Evolutionary conservation across 1,140 invertebrate species (phyloP), one percentile per base, ranked within the genome.

Genomic region (Aphaenogaster rudis): DNA sequence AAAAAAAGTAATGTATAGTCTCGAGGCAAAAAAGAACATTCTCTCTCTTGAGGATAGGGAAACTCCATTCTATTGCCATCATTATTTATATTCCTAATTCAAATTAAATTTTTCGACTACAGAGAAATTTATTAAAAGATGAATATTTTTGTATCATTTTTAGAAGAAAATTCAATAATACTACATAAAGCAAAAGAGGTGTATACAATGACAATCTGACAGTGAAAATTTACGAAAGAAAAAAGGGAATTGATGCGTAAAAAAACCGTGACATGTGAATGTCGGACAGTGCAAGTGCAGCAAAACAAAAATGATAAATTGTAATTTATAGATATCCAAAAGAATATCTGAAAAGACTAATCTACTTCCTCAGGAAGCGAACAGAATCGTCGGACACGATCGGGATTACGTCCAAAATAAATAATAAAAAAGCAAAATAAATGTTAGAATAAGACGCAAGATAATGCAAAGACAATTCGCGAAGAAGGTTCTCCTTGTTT

Each of bases 401-500:
- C 36, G 39, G 7, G 28, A n/a, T 28, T 15, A 59, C 13, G 11
- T 50, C 9, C 39, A 67, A 39, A 61, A 76, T 50, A 69, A 76
- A 59, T 52, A 78, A 82, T 69, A 48, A 69, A 63, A 36, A 84
- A 57, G 61, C 72, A 54, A 87, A 72, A 85, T 57, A n/a, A 45
- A 61, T 59, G 52, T 72, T 72, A 33, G 28, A 71, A 59, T 0
- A 33, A 59, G 28, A 4, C 39, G 21, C 50, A 74, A 59, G 42
- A 48, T 72, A 59, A 82, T 82, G 15, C 21, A 6, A 59, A 36
- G 15, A 66, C 28, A 71, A 33, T 76, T 69, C 54, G 52, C 54
- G 52, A 85, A 71, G 13, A 74, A 64, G 36, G 3, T 50, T 64
- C 3, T 42, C 5, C 42, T 79, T 0, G 6, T 45, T 76, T 61